Evolutionary conservation across 1,140 invertebrate species (phyloP), one percentile per base, ranked within the genome.

Genomic region (Thaumatotibia leucotreta): DNA sequence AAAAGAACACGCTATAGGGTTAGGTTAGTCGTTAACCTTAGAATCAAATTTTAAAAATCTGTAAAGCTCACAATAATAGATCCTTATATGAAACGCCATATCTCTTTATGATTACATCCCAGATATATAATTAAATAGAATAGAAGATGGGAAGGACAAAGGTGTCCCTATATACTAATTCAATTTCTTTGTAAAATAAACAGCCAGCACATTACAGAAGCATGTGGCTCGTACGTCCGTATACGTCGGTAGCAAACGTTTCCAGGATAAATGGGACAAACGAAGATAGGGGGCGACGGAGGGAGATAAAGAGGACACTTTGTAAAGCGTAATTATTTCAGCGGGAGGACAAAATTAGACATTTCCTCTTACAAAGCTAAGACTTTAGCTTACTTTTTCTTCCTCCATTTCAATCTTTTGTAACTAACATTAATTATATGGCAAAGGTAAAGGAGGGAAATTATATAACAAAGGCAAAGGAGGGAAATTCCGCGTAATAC

Each of bases 241-340:
- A 45, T 17, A 45, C n/a, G n/a, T 58, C 29, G 35, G 17, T 24
- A 14, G 23, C 23, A 63, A 54, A 29, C 54, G 33, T 33, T 68
- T 69, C 63, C 32, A 66, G 71, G 70, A 81, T 79, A 79, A 81
- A 81, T 77, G 73, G 73, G 49, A 73, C 73, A 75, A 68, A 73
- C 69, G 69, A 64, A 74, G 77, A 78, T 78, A 77, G 70, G 68
- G 70, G 71, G 70, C 64, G 72, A 50, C 68, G 67, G 33, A 49
- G 66, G 65, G 64, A 74, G 72, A 81, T 76, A 78, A 80, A 76
- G 68, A 70, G 73, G 73, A 69, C 69, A 75, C 74, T 78, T 80
- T 78, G 77, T 77, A 78, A 73, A 76, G 65, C 74, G 75, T 82
- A 82, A 82, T 82, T 82, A 80, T 82, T 82, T 82, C 73, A 76